These are phyloP conservation scores for Clanis bilineata DNA, from an alignment of 2,888 invertebrate species.

Conservation along the genomic window DNA sequence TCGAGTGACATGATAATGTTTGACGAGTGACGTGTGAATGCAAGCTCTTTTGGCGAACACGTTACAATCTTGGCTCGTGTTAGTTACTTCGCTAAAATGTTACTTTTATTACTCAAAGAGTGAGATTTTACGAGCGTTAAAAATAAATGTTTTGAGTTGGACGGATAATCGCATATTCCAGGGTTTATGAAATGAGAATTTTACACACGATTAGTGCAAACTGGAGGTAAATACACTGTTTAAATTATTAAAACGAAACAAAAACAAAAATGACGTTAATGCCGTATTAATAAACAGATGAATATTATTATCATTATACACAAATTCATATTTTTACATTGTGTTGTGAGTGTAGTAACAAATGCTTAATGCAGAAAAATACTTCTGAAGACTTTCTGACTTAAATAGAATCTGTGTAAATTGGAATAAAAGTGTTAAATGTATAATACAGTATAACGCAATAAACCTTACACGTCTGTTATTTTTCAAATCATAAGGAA, in stretches of 20 bases:
- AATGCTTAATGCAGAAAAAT: too few species aligned
- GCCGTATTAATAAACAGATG: too few species aligned
- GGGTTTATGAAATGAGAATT: conserved; percentile 67
- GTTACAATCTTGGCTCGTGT: conserved; percentile 55
- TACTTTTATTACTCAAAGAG: conserved; percentile 76
- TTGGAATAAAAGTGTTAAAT: too few species aligned
- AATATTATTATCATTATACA: too few species aligned
- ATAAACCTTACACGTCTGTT: conserved; percentile 24
- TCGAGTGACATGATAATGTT: conserved; percentile 66
- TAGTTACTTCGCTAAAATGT: conserved; percentile 72
- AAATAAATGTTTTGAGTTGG: conserved; percentile 73
- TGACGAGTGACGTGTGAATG: conserved; percentile 66
- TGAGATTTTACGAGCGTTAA: conserved; percentile 79
- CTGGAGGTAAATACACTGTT: conserved; percentile 58
- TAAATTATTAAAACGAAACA: conserved; percentile 32
- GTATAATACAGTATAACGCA: conserved; percentile 31
- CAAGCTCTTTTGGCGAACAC: conserved; percentile 49
- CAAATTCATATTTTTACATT: too few species aligned
- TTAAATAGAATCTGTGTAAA: background rate
- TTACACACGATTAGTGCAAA: conserved; percentile 59
- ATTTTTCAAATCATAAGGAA: conserved; percentile 52
- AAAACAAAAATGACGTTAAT: too few species aligned
- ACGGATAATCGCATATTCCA: conserved; percentile 63
- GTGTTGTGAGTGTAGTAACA: too few species aligned
- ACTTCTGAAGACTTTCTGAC: background rate